These are phyloP conservation scores for Theocolax elegans DNA, from an alignment of 1,140 invertebrate genomes.

Conservation along the genomic window DNA sequence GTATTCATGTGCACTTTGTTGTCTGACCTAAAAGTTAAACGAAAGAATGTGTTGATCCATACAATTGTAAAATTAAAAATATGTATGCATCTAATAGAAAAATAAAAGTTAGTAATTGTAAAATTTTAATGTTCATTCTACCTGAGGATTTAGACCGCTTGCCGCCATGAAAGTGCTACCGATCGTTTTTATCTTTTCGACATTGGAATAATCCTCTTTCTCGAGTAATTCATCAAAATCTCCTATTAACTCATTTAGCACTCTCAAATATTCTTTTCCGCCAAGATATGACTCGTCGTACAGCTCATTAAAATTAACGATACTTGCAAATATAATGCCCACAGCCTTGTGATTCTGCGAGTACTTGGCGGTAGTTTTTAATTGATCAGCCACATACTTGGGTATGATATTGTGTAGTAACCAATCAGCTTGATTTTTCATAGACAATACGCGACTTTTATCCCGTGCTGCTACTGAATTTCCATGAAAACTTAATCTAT, in stretches of 20 bases:
- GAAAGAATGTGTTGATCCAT: not conserved
- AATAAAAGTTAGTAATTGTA: too few species aligned
- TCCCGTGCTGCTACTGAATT: conserved; percentile 89
- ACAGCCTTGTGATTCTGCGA: conserved; percentile 94
- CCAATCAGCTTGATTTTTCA: conserved; percentile 97
- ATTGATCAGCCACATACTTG: conserved; percentile 89
- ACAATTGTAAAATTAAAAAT: too few species aligned
- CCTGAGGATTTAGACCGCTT: conserved; percentile 87
- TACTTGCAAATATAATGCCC: conserved; percentile 94
- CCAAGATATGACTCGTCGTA: conserved; percentile 95
- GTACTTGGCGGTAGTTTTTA: conserved; percentile 94
- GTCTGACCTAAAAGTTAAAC: conserved; percentile 60
- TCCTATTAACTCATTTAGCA: conserved; percentile 93
- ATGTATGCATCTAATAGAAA: too few species aligned
- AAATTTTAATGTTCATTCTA: conserved; percentile 53
- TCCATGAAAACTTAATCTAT: conserved; percentile 92
- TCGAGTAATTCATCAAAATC: conserved; percentile 95
- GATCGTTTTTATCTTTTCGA: conserved; percentile 99
- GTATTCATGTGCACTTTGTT: conserved; percentile 72
- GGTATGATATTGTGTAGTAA: conserved; percentile 96
- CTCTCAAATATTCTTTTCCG: conserved; percentile 91
- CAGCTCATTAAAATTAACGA: conserved; percentile 95
- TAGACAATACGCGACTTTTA: conserved; percentile 83
- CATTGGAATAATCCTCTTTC: conserved; percentile 83
- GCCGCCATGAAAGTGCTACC: conserved; percentile 98